phyloP scores from a whole-genome alignment of 2,797 vertebrate genomes.

The Gallirallus australis region DNA sequence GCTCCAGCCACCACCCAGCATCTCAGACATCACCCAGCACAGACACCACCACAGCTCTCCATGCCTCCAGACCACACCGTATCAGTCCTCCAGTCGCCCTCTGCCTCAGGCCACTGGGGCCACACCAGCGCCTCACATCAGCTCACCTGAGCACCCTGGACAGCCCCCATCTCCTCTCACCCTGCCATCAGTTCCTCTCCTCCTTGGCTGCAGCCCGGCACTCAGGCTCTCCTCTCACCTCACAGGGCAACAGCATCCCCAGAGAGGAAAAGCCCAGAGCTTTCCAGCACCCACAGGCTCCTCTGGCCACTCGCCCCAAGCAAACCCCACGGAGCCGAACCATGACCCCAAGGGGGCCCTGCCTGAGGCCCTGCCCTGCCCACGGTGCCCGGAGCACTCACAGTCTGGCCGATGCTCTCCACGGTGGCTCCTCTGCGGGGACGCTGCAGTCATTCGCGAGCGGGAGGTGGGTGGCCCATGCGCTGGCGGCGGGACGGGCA shows the following conservation, averaged over 20 bases:
- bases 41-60: not conserved
- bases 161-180: rapidly evolving
- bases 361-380: not conserved
- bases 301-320: not conserved
- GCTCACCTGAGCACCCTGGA: not conserved
- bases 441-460: not conserved
- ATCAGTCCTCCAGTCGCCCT: not conserved
- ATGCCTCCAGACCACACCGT: rapidly evolving
- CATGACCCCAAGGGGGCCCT: rapidly evolving
- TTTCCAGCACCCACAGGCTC: not conserved
- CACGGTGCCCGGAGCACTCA: not conserved
- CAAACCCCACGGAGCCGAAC: not conserved
- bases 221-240: not conserved
- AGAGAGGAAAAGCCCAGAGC: not conserved
- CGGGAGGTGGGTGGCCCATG: not conserved
- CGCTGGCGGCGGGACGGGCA: not conserved
- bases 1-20: not conserved
- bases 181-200: not conserved
- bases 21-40: not conserved
- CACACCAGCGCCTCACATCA: not conserved
- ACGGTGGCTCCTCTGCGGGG: not conserved
- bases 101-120: rapidly evolving
- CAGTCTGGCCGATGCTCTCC: not conserved
- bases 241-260: rapidly evolving
- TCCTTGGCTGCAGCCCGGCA: rapidly evolving